Evolutionary conservation across 2,888 invertebrate species (phyloP), one percentile per base, ranked within the genome.

Genomic region (Sthenelais limicola): DNA sequence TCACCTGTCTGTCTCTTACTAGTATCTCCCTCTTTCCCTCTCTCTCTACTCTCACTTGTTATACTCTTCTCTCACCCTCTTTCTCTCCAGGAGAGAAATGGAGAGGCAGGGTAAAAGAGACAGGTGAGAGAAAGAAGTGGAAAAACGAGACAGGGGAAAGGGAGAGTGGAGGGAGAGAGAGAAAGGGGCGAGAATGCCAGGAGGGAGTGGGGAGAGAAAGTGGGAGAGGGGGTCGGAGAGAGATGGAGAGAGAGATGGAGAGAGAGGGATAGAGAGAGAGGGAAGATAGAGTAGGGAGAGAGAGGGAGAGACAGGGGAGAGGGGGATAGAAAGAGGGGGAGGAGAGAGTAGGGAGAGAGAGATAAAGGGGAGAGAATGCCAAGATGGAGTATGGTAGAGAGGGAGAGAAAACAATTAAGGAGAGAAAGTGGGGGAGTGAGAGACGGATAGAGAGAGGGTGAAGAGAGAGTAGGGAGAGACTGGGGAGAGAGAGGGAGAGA

Each of bases 201-300:
- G 12, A 30, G 32, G 30, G 30, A 5, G 28, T 21, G 56, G 4
- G n/a, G 28, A 30, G 56, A n/a, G 4, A 18, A 18, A 56, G 28
- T 5, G 28, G n/a, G 56, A 9, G 28, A 9, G 15, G 35, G 7
- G 12, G 62, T 15, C 3, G 35, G 62, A 30, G 35, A 33, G 18
- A 21, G 32, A 32, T 9, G 18, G 71, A 68, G 28, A 67, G 15
- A 0, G 68, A 69, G 52, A 26, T 28, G 28, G 69, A 24, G 69
- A 33, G n/a, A 67, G 67, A 67, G 67, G 32, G 28, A 28, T 26
- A 15, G 58, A 28, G 7, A 58, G 32, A 32, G 32, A 32, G 7
- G 32, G 4, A n/a, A n/a, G n/a, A n/a, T n/a, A n/a, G n/a, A n/a
- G n/a, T 7, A 28, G 58, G 12, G 28, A 26, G 28, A 12, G 58